These are phyloP conservation scores for Eulemur rubriventer DNA, from an alignment of 2,797 vertebrate species.

Conservation along the genomic window DNA sequence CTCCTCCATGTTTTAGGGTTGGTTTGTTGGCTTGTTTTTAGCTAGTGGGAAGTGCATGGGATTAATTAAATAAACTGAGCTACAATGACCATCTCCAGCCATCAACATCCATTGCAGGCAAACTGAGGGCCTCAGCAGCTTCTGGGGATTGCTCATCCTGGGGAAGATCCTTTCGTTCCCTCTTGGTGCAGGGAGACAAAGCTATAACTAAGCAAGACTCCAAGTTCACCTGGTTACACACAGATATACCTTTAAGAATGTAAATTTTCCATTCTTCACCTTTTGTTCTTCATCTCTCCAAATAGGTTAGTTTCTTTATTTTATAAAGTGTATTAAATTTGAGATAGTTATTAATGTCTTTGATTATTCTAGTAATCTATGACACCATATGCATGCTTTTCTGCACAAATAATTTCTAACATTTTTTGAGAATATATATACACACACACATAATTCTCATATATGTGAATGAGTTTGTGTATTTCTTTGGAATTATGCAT, in stretches of 20 bases:
- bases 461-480: neutral
- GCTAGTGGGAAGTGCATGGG: neutral
- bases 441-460: neutral
- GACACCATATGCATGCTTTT: neutral
- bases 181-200: neutral
- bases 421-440: neutral
- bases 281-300: neutral
- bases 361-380: neutral
- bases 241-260: neutral
- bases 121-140: neutral
- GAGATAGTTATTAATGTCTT: neutral
- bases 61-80: neutral
- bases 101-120: neutral
- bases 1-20: neutral
- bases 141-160: neutral
- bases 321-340: neutral
- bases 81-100: neutral
- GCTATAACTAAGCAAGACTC: neutral
- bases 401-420: neutral
- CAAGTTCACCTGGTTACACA: neutral
- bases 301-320: neutral
- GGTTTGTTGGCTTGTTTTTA: neutral
- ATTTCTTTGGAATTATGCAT: neutral
- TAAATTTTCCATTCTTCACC: neutral
- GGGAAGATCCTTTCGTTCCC: neutral